Evolutionary conservation across 2,888 invertebrate species (phyloP).

Genomic region (Ormia ochracea): DNA sequence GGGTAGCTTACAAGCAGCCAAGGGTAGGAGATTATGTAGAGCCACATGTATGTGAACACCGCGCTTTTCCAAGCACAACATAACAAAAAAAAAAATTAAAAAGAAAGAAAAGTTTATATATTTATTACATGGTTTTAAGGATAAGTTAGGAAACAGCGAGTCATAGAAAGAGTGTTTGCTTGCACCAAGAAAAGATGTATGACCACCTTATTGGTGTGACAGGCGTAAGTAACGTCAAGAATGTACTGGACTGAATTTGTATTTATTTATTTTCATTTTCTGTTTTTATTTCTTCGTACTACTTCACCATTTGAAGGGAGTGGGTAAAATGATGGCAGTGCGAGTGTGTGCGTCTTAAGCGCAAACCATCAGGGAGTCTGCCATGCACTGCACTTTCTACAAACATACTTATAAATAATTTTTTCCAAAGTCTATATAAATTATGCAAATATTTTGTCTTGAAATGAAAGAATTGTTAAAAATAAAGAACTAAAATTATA

Average conservation of each 20-base stretch:
- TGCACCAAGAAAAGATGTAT: constrained; percentile 49
- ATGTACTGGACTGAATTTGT: constrained; percentile 55
- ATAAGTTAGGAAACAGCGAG: not conserved
- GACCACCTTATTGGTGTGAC: constrained; percentile 66
- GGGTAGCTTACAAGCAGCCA: constrained; percentile 1
- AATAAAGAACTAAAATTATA: not conserved
- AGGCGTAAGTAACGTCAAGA: constrained; percentile 62
- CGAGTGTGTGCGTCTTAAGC: constrained; percentile 22
- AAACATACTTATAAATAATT: not conserved
- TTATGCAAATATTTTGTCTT: constrained; percentile 54
- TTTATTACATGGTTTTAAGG: not conserved
- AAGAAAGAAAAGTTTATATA: not conserved
- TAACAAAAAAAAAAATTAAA: not conserved
- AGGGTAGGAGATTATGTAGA: constrained; percentile 23
- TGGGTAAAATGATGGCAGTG: constrained; percentile 32
- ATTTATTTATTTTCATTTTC: constrained; percentile 33
- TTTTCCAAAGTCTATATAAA: constrained; percentile 39
- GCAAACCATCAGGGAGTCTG: constrained; percentile 50
- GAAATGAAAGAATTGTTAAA: constrained; percentile 35
- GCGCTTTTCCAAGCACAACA: constrained; percentile 38
- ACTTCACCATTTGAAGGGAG: not conserved
- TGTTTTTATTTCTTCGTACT: not conserved
- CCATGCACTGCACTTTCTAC: not conserved
- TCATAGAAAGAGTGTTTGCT: constrained; percentile 36
- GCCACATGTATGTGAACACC: constrained; percentile 35